Percentiles rank a stretch among this genome's conserved stretches.
These are phyloP conservation scores for Hyperoplus immaculatus DNA, from an alignment of 2,797 vertebrate species.

Conservation along the genomic window DNA sequence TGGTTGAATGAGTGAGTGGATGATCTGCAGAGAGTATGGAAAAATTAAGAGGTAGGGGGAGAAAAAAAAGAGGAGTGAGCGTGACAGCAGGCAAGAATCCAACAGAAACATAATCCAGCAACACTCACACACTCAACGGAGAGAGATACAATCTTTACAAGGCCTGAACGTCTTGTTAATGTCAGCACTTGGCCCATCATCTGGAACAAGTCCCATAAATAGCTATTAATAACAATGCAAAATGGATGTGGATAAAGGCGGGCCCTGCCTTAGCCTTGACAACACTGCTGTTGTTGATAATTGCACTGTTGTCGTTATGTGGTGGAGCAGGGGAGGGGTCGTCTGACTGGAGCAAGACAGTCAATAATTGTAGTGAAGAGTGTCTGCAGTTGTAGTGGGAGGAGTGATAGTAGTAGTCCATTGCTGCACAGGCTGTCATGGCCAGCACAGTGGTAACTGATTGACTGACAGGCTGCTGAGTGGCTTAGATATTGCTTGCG, in stretches of 20 bases:
- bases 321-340: conserved; percentile 28
- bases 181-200: conserved; percentile 78
- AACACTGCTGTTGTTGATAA: conserved; percentile 70
- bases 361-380: conserved; percentile 65
- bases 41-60: conserved; percentile 16
- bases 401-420: conserved; percentile 31
- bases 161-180: conserved; percentile 79
- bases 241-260: conserved; percentile 62
- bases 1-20: conserved; percentile 69
- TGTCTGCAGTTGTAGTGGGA: conserved; percentile 3
- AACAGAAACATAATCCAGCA: conserved; percentile 79
- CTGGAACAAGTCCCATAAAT: conserved; percentile 78
- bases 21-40: conserved; percentile 63
- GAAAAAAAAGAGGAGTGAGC: conserved; percentile 33
- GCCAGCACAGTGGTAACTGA: conserved; percentile 44
- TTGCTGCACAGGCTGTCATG: conserved; percentile 42
- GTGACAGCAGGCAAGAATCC: conserved; percentile 70
- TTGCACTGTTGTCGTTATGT: conserved; percentile 65
- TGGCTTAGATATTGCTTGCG: conserved; percentile 32
- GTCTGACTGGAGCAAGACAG: conserved; percentile 50
- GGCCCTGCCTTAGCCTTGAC: conserved; percentile 61
- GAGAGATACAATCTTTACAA: conserved; percentile 80
- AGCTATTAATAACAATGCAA: conserved; percentile 79
- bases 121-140: conserved; percentile 69
- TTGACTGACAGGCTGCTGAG: conserved; percentile 54